These are phyloP conservation scores for Leucoptera coffeella DNA, from an alignment of 2,888 invertebrate genomes.

Conservation along the genomic window DNA sequence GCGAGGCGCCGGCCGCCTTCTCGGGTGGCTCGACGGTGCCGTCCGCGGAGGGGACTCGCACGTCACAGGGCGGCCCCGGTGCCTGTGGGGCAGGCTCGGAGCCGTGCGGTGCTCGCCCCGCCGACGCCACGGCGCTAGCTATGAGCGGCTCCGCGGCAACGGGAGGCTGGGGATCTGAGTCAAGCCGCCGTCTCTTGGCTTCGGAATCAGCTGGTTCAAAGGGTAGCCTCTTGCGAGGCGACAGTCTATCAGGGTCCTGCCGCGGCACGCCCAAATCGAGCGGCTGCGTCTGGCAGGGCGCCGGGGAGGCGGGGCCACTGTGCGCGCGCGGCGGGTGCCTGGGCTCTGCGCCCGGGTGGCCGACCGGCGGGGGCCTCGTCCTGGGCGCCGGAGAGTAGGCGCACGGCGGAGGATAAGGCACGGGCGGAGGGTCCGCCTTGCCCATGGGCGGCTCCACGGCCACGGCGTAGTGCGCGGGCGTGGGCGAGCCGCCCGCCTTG, in stretches of 20 bases:
- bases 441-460: conserved; percentile 39
- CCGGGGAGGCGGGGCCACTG: conserved; percentile 69
- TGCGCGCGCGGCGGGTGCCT: conserved; percentile 74
- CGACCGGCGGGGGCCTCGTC: conserved; percentile 49
- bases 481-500: conserved; percentile 44
- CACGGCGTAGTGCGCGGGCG: conserved; percentile 35
- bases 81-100: conserved; percentile 43
- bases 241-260: conserved; percentile 51
- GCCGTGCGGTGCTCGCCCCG: conserved; percentile 59
- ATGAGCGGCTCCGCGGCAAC: conserved; percentile 58
- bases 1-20: conserved; percentile 38
- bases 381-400: conserved; percentile 26
- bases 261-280: conserved; percentile 68
- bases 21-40: conserved; percentile 54
- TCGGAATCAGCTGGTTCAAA: conserved; percentile 47
- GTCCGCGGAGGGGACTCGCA: conserved; percentile 56
- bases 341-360: conserved; percentile 35
- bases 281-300: conserved; percentile 69
- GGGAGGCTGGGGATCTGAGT: conserved; percentile 42
- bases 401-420: conserved; percentile 36
- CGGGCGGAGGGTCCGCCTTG: conserved; percentile 44
- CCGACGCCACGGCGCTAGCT: conserved; percentile 61
- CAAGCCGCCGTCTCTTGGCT: conserved; percentile 58
- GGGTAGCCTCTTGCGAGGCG: conserved; percentile 62
- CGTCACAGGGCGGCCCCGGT: conserved; percentile 40